These are phyloP conservation scores for Eremobia ochroleuca DNA, from an alignment of 2,888 invertebrate genomes.

Conservation along the genomic window DNA sequence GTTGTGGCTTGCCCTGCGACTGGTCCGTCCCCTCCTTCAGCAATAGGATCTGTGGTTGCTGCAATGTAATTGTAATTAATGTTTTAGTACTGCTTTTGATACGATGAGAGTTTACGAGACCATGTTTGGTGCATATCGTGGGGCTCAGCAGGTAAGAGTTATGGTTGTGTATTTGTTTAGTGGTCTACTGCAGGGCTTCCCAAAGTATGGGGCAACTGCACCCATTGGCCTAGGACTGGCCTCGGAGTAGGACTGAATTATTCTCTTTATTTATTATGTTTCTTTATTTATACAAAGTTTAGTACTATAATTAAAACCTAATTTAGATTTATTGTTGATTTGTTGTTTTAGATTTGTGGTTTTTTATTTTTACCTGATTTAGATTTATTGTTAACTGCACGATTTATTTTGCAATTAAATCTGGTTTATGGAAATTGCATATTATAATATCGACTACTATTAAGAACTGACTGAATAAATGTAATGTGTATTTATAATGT, in stretches of 20 bases:
- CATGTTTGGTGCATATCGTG: too few species aligned
- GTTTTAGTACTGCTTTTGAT: neutral
- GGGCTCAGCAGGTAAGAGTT: too few species aligned
- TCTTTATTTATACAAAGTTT: neutral
- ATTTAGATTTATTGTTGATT: neutral
- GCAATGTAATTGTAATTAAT: constrained; percentile 39
- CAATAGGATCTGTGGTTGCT: constrained; percentile 99
- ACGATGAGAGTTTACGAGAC: neutral
- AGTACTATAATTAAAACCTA: neutral
- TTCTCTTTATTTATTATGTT: neutral
- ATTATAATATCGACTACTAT: neutral
- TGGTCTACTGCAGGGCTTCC: too few species aligned
- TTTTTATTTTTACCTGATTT: too few species aligned
- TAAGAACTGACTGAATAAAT: neutral
- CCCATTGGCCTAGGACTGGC: too few species aligned
- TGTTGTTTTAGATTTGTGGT: too few species aligned
- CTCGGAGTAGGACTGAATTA: neutral
- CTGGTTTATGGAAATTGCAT: neutral
- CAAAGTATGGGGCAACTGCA: too few species aligned
- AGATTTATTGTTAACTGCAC: neutral
- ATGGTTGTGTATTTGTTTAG: too few species aligned
- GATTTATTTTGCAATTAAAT: too few species aligned
- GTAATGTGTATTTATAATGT: neutral
- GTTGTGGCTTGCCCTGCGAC: constrained; percentile 98
- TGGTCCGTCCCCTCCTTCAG: constrained; percentile 99